A percentile compares a stretch with the other conserved stretches of the same genome.
phyloP scores from a whole-genome alignment of 2,797 vertebrate species.

The Tadarida brasiliensis region DNA sequence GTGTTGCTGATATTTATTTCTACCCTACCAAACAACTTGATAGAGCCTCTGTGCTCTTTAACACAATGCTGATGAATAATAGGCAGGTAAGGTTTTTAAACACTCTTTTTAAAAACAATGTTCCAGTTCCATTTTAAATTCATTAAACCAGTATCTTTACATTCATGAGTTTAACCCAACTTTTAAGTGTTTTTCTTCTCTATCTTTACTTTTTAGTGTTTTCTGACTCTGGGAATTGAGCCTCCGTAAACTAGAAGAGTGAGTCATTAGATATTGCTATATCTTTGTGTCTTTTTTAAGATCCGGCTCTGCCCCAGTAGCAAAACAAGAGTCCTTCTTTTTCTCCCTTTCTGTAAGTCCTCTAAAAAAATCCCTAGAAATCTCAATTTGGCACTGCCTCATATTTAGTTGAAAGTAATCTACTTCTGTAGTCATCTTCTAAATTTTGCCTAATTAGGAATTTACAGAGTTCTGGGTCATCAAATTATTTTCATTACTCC shows the following conservation, averaged over 20 bases:
- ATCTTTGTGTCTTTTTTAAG: conserved; percentile 59
- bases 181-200: conserved; percentile 8
- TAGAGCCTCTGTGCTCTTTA: background rate
- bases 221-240: conserved; percentile 1
- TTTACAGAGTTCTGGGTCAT: conserved; percentile 38
- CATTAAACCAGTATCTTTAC: conserved; percentile 53
- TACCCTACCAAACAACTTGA: background rate
- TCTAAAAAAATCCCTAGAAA: conserved; percentile 43
- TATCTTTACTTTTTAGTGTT: conserved; percentile 19
- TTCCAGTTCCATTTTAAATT: conserved; percentile 26
- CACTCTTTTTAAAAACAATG: conserved; percentile 18
- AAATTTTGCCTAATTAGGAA: conserved; percentile 33
- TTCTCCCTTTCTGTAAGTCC: conserved; percentile 3
- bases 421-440: conserved; percentile 34
- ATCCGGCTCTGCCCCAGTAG: background rate
- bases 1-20: conserved; percentile 58
- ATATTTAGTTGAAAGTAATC: conserved; percentile 25
- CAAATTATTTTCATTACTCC: conserved; percentile 43
- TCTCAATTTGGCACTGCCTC: background rate
- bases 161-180: conserved; percentile 53
- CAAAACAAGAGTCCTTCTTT: conserved; percentile 55
- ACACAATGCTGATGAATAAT: background rate
- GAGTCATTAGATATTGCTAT: background rate
- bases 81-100: conserved; percentile 33
- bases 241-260: background rate